These are phyloP conservation scores for Drosophila baimaii DNA, from an alignment of 1,140 invertebrate genomes.

Conservation along the genomic window DNA sequence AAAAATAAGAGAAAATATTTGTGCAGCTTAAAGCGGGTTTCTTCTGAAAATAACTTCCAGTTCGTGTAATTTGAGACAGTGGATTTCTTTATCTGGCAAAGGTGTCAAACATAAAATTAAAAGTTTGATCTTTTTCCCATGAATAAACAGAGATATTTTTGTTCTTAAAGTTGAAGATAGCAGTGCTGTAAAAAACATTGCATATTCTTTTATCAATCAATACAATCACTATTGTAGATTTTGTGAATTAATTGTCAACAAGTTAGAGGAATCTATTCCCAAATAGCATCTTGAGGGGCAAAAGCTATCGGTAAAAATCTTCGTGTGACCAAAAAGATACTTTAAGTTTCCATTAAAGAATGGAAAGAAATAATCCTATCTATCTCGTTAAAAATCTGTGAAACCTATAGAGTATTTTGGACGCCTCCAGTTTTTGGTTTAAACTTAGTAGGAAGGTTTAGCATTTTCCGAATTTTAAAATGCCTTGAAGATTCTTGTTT, in stretches of 20 bases:
- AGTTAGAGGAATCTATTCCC: neutral
- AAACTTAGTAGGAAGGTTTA: too few relatives aligned
- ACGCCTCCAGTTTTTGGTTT: too few relatives aligned
- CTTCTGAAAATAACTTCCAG: neutral
- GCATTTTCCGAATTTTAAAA: too few relatives aligned
- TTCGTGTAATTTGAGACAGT: neutral
- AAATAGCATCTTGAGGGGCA: neutral
- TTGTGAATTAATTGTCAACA: too few relatives aligned
- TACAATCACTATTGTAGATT: too few relatives aligned
- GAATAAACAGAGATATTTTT: neutral
- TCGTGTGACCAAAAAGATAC: too few relatives aligned
- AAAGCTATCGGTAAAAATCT: neutral
- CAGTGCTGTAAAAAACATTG: neutral
- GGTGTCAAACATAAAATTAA: neutral
- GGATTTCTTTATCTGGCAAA: slow-evolving; percentile 1
- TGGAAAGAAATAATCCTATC: too few relatives aligned
- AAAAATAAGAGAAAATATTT: neutral
- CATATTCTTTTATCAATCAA: neutral
- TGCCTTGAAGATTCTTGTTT: too few relatives aligned
- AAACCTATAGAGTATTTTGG: too few relatives aligned
- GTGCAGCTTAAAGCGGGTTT: neutral
- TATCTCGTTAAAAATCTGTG: too few relatives aligned
- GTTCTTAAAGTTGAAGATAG: neutral
- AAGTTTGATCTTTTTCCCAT: neutral
- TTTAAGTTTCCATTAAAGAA: too few relatives aligned